Conservation (phyloP, 2,888 invertebrate genomes). For the Plemyria rubiginata region DNA sequence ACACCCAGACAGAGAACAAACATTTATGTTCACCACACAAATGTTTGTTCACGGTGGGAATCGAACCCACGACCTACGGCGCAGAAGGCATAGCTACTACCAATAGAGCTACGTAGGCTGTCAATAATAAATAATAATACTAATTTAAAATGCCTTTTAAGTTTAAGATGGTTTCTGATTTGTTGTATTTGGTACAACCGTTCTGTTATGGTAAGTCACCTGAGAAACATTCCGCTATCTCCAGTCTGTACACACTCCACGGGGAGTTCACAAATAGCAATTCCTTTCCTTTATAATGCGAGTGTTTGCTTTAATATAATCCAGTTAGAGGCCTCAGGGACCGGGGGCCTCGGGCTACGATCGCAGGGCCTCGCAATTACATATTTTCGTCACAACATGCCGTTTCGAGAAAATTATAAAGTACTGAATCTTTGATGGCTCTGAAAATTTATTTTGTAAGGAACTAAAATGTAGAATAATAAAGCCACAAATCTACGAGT, state of each 20-base stretch:
- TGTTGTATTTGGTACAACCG: too few relatives aligned
- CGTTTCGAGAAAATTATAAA: conserved; percentile 22
- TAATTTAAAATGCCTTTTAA: too few relatives aligned
- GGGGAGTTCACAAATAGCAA: conserved; percentile 65
- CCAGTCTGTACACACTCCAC: conserved; percentile 2
- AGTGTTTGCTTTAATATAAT: conserved; percentile 78
- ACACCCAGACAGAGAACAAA: too few relatives aligned
- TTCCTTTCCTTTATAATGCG: conserved; percentile 78
- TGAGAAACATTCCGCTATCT: conserved; percentile 3
- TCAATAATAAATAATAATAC: too few relatives aligned
- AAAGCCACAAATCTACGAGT: too few relatives aligned
- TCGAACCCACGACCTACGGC: too few relatives aligned
- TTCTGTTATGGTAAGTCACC: too few relatives aligned
- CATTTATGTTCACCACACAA: too few relatives aligned
- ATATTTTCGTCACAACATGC: conserved; percentile 52
- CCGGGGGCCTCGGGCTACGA: not conserved
- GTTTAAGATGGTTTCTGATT: too few relatives aligned
- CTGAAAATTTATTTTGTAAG: not conserved
- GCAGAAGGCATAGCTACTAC: too few relatives aligned
- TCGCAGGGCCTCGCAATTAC: conserved; percentile 44
- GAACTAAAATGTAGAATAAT: not conserved
- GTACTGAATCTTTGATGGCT: not conserved
- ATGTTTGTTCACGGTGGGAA: too few relatives aligned
- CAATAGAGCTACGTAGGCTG: too few relatives aligned
- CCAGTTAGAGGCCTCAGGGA: conserved; percentile 55